Percentiles rank a stretch among this genome's conserved stretches.
These are phyloP conservation scores for Trachelus tabidus DNA, from an alignment of 2,888 invertebrate genomes.

Conservation along the genomic window DNA sequence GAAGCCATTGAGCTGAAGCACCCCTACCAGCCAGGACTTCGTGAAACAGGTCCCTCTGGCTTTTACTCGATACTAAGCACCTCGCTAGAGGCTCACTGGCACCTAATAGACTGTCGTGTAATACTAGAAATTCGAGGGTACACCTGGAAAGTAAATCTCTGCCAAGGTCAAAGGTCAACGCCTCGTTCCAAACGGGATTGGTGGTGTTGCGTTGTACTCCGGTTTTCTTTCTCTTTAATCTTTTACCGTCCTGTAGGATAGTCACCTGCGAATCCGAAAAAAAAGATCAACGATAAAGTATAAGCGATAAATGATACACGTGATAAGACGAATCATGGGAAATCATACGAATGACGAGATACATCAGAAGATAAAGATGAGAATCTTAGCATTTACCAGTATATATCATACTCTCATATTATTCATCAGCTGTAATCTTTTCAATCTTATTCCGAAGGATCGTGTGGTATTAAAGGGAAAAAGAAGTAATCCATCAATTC, in stretches of 20 bases:
- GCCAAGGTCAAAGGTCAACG: conserved; percentile 67
- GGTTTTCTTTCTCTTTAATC: conserved; percentile 68
- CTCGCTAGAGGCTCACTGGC: conserved; percentile 71
- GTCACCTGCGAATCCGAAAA: conserved; percentile 45
- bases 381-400: too few species aligned
- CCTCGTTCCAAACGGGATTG: conserved; percentile 69
- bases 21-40: conserved; percentile 71
- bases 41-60: conserved; percentile 69
- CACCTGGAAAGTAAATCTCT: conserved; percentile 70
- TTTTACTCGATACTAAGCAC: conserved; percentile 65
- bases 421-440: too few species aligned
- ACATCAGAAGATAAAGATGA: too few species aligned
- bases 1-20: conserved; percentile 72
- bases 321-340: too few species aligned
- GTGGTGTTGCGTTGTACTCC: conserved; percentile 67
- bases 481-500: not conserved
- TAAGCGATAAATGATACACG: not conserved
- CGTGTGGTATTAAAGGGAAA: too few species aligned
- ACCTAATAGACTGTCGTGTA: conserved; percentile 73
- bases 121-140: conserved; percentile 71
- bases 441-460: too few species aligned
- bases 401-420: too few species aligned
- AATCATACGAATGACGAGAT: too few species aligned
- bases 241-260: conserved; percentile 64
- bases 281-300: not conserved